phyloP scores from a whole-genome alignment of 2,888 invertebrate species.

The Nysson spinosus region DNA sequence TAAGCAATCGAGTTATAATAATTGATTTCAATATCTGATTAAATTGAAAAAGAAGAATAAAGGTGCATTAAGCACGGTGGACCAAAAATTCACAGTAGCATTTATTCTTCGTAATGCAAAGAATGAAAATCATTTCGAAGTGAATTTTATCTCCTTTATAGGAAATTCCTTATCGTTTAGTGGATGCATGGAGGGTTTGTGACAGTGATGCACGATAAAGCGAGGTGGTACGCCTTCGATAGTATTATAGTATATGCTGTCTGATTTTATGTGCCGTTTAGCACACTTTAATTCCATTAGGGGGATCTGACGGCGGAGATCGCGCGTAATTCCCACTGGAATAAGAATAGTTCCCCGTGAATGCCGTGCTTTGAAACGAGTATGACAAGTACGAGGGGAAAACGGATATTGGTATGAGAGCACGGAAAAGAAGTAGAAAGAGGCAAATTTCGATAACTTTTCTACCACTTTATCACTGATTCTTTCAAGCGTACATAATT shows the following conservation, averaged over 20 bases:
- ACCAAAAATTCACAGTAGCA: no score
- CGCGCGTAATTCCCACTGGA: conserved; percentile 46
- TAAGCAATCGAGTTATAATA: no score
- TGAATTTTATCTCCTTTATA: neutral
- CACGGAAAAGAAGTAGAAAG: neutral
- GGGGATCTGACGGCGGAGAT: conserved; percentile 40
- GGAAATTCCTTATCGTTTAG: conserved; percentile 25
- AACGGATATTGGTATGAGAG: neutral
- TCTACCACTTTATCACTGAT: no score
- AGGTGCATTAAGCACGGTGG: no score
- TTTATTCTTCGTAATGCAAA: no score
- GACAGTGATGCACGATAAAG: conserved; percentile 39
- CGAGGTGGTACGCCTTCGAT: conserved; percentile 11
- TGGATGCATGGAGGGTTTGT: conserved; percentile 27
- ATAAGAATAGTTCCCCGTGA: conserved; percentile 43
- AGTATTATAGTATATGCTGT: conserved; percentile 22
- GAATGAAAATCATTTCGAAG: neutral
- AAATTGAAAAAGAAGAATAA: no score
- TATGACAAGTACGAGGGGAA: neutral
- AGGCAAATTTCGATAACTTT: neutral
- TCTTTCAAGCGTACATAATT: no score
- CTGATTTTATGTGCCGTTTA: conserved; percentile 61
- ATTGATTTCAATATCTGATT: no score
- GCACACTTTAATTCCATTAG: conserved; percentile 62
- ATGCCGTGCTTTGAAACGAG: conserved; percentile 1